phyloP scores from a whole-genome alignment of 2,113 vertebrate species.

The Pristiophorus japonicus region DNA sequence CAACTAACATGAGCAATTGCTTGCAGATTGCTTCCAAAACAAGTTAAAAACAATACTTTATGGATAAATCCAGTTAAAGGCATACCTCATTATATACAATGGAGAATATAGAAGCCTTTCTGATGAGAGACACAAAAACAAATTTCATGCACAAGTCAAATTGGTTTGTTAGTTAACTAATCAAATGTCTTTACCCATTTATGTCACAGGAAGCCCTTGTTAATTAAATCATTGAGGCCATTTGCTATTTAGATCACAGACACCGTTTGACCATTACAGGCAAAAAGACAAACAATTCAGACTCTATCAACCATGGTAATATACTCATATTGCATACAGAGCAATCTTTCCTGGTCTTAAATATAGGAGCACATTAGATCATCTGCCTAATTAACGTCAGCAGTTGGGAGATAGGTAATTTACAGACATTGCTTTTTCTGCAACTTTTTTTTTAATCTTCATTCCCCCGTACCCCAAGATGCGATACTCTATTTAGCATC shows the following conservation, averaged over 20 bases:
- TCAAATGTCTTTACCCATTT: conserved; percentile 12
- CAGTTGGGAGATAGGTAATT: background rate
- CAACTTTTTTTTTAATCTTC: background rate
- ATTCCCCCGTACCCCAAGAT: background rate
- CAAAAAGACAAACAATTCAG: background rate
- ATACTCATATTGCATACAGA: background rate
- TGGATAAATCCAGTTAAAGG: background rate
- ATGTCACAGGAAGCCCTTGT: background rate
- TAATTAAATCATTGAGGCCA: conserved; percentile 19
- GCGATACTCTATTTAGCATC: background rate
- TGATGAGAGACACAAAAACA: background rate
- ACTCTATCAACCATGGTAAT: background rate
- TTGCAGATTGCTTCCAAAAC: background rate
- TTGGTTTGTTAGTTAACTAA: conserved; percentile 15
- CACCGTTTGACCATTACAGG: background rate
- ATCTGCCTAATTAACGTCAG: background rate
- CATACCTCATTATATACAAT: background rate
- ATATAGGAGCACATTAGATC: background rate
- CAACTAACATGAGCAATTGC: background rate
- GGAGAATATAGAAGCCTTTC: background rate
- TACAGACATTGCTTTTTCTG: background rate
- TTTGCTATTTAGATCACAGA: background rate
- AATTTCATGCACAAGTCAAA: background rate
- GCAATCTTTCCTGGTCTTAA: background rate
- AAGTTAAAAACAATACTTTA: background rate